These are phyloP conservation scores for Acipenser transmontanus DNA, from an alignment of 2,797 vertebrate genomes.

Conservation along the genomic window DNA sequence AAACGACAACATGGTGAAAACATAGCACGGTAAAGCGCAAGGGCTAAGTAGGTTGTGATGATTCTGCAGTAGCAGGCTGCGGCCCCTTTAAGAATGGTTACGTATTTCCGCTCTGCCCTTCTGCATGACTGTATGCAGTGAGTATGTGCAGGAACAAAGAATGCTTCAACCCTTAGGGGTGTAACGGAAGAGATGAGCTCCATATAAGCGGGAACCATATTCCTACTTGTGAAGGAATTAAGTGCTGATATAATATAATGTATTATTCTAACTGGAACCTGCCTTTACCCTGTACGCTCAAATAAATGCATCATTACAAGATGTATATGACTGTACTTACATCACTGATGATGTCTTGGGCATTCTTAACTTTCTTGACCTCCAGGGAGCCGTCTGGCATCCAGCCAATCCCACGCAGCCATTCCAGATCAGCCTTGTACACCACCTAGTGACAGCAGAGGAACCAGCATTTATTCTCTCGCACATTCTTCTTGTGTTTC, in stretches of 20 bases:
- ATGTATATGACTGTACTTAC: conserved; percentile 49
- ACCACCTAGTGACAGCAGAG: conserved; percentile 42
- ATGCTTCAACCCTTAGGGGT: not conserved
- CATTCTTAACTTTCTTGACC: conserved; percentile 66
- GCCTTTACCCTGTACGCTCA: no score
- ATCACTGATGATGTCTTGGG: conserved; percentile 64
- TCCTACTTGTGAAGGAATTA: not conserved
- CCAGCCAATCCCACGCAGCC: conserved; percentile 70
- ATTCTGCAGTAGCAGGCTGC: no score
- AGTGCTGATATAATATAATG: no score
- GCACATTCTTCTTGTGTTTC: not conserved
- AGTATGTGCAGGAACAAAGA: not conserved
- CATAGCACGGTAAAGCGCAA: no score
- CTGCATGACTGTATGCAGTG: no score
- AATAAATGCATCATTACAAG: no score
- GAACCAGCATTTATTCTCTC: not conserved
- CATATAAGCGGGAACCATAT: not conserved
- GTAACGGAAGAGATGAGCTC: not conserved
- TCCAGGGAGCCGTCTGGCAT: conserved; percentile 60
- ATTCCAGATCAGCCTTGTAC: conserved; percentile 71
- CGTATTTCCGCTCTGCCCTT: no score
- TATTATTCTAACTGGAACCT: no score
- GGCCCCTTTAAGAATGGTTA: no score
- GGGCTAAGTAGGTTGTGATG: no score
- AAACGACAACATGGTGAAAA: no score